phyloP scores from a whole-genome alignment of 1,140 invertebrate genomes.

The Anoplolepis gracilipes region DNA sequence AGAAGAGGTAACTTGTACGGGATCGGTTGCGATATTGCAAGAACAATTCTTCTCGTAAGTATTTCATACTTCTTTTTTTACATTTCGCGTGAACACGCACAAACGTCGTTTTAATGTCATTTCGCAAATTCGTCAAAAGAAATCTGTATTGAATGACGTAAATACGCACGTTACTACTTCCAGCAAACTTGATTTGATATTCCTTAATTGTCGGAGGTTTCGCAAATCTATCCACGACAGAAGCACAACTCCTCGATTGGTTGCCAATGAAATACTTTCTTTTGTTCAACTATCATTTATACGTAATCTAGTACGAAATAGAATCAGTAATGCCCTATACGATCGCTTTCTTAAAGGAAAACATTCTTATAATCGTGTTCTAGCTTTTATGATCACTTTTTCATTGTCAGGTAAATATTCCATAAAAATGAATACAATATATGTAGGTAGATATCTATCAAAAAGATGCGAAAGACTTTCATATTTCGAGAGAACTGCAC shows the following conservation, averaged over 20 bases:
- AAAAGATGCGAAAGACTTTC: not conserved
- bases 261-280: slow-evolving; percentile 17
- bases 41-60: slow-evolving; percentile 29
- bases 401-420: not conserved
- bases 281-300: slow-evolving; percentile 17
- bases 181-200: slow-evolving; percentile 76
- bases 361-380: not conserved
- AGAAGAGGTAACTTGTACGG: slow-evolving; percentile 76
- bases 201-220: slow-evolving; percentile 79
- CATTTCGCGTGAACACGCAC: not conserved
- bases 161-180: slow-evolving; percentile 73
- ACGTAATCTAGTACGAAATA: not conserved
- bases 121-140: slow-evolving; percentile 56
- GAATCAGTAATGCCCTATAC: slow-evolving; percentile 26
- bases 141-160: slow-evolving; percentile 12
- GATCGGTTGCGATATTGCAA: slow-evolving; percentile 25
- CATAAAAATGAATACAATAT: not conserved
- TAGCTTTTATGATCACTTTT: too few species aligned
- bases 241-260: slow-evolving; percentile 43
- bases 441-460: not conserved
- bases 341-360: not conserved
- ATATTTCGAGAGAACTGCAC: not conserved
- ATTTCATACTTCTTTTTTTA: slow-evolving; percentile 16
- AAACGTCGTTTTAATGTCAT: not conserved
- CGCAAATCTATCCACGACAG: slow-evolving; percentile 76